Conservation (phyloP, 2,888 invertebrate genomes). For the Limenitis camilla region DNA sequence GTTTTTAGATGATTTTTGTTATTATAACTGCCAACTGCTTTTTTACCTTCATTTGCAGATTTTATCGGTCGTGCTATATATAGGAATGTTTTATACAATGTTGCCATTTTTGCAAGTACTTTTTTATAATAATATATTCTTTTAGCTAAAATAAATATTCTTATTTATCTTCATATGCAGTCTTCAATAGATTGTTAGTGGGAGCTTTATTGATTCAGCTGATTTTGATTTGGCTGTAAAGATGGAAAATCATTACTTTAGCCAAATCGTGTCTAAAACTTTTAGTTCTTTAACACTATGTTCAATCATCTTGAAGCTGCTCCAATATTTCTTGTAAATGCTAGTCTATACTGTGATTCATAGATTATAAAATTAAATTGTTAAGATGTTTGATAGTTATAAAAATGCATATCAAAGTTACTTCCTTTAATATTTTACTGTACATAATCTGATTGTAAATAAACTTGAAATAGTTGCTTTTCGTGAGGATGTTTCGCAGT, state of each 20-base stretch:
- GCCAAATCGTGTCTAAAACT: background rate
- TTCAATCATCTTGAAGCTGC: conserved; percentile 5
- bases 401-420: conserved; percentile 48
- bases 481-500: too few relatives aligned
- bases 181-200: too few relatives aligned
- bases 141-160: too few relatives aligned
- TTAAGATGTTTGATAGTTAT: conserved; percentile 23
- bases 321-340: conserved; percentile 29
- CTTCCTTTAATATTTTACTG: conserved; percentile 32
- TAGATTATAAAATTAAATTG: conserved; percentile 25
- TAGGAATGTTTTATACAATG: too few relatives aligned
- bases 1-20: conserved; percentile 1
- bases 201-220: too few relatives aligned
- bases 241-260: too few relatives aligned
- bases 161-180: too few relatives aligned
- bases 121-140: too few relatives aligned
- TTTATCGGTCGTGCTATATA: background rate
- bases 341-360: conserved; percentile 67
- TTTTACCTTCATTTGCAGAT: background rate
- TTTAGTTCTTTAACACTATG: background rate
- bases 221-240: too few relatives aligned
- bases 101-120: too few relatives aligned
- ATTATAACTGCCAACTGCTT: background rate
- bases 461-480: background rate
- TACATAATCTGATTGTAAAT: conserved; percentile 29